phyloP scores from a whole-genome alignment of 2,888 invertebrate genomes.

The Omphaloscelis lunosa region DNA sequence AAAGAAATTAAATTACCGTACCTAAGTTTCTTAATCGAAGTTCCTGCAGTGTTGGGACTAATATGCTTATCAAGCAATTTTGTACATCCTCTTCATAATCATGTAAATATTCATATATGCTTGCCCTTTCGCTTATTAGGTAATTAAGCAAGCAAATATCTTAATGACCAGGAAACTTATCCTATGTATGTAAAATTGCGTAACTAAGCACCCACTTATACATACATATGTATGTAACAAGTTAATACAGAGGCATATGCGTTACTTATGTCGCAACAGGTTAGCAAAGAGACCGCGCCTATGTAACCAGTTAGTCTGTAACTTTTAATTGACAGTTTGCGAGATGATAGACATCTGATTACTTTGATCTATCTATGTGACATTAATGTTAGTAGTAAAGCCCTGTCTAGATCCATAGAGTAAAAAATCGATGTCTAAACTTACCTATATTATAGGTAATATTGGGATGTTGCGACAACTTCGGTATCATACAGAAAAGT shows the following conservation, averaged over 20 bases:
- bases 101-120: conserved; percentile 10
- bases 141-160: conserved; percentile 18
- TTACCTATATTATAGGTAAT: neutral
- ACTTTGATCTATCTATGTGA: conserved; percentile 6
- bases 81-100: conserved; percentile 7
- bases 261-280: conserved; percentile 14
- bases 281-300: conserved; percentile 33
- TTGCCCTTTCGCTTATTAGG: conserved; percentile 28
- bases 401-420: neutral
- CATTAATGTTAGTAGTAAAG: neutral
- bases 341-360: neutral
- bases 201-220: conserved; percentile 14
- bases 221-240: neutral
- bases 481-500: no score
- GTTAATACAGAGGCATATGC: neutral
- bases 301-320: conserved; percentile 31
- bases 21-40: neutral
- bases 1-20: neutral
- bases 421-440: neutral
- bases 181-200: conserved; percentile 28
- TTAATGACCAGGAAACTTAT: conserved; percentile 38
- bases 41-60: no score
- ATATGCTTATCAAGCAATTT: neutral
- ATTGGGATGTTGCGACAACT: no score
- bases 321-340: conserved; percentile 45